These are phyloP conservation scores for Ips nitidus DNA, from an alignment of 1,140 invertebrate genomes.

Conservation along the genomic window DNA sequence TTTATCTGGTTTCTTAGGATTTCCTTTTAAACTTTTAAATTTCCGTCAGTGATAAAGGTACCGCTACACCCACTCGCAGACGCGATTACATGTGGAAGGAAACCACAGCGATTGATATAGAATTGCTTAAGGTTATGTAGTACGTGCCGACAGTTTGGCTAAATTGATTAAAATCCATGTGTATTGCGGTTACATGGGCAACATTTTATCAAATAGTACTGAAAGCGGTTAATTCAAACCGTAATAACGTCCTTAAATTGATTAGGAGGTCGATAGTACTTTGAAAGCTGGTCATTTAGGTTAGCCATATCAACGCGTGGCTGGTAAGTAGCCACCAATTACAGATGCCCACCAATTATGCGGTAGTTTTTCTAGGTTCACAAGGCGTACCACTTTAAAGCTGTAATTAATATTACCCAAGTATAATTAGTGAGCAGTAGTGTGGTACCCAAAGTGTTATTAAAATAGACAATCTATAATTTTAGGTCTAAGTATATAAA, in stretches of 20 bases:
- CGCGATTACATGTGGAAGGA: not conserved
- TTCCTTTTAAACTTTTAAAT: not conserved
- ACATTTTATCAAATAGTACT: not conserved
- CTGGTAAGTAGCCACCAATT: too few relatives aligned
- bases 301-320: not conserved
- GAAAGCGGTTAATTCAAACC: not conserved
- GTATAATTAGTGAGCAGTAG: too few relatives aligned
- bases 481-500: too few relatives aligned
- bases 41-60: constrained; percentile 1
- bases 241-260: too few relatives aligned
- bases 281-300: not conserved
- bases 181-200: not conserved
- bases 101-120: not conserved
- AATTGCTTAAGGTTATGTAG: not conserved
- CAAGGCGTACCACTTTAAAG: too few relatives aligned
- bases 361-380: constrained; percentile 1
- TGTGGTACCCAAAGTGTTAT: too few relatives aligned
- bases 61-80: not conserved
- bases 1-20: not conserved
- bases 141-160: not conserved
- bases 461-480: too few relatives aligned
- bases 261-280: not conserved
- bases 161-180: not conserved
- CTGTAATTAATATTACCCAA: too few relatives aligned
- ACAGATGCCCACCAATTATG: not conserved